Evolutionary conservation across 2,113 vertebrate species (phyloP).

Genomic region (Phyllostomus hastatus): DNA sequence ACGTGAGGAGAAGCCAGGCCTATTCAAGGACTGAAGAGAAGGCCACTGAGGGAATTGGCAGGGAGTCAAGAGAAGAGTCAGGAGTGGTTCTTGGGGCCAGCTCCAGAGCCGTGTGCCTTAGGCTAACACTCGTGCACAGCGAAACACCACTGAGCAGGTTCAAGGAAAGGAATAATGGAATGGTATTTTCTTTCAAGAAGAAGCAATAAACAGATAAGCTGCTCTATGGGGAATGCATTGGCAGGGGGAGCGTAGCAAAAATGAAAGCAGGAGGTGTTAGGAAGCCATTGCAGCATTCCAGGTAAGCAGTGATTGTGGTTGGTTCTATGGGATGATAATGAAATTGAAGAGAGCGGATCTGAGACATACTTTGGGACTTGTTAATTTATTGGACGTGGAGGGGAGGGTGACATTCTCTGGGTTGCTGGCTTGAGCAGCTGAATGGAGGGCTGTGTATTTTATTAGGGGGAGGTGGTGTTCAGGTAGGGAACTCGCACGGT

Average conservation of each 20-base stretch:
- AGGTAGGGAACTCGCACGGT: neutral
- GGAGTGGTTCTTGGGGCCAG: neutral
- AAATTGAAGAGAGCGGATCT: neutral
- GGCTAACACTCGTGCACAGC: no score
- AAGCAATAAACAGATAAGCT: neutral
- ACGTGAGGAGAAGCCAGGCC: neutral
- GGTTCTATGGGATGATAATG: neutral
- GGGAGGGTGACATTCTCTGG: neutral
- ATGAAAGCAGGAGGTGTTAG: neutral
- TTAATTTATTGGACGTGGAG: neutral
- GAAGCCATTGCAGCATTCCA: neutral
- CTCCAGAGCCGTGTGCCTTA: neutral
- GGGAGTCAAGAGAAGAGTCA: neutral
- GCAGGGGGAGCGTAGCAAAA: neutral
- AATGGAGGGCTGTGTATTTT: neutral
- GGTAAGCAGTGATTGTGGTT: neutral
- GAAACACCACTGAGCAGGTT: neutral
- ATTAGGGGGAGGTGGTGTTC: neutral
- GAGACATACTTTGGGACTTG: neutral
- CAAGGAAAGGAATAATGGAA: neutral
- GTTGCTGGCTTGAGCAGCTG: neutral
- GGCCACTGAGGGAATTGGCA: neutral
- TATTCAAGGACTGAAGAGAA: neutral
- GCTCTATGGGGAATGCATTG: neutral
- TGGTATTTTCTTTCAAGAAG: neutral